phyloP scores from a whole-genome alignment of 2,888 invertebrate species.

The Sepioteuthis lessoniana region DNA sequence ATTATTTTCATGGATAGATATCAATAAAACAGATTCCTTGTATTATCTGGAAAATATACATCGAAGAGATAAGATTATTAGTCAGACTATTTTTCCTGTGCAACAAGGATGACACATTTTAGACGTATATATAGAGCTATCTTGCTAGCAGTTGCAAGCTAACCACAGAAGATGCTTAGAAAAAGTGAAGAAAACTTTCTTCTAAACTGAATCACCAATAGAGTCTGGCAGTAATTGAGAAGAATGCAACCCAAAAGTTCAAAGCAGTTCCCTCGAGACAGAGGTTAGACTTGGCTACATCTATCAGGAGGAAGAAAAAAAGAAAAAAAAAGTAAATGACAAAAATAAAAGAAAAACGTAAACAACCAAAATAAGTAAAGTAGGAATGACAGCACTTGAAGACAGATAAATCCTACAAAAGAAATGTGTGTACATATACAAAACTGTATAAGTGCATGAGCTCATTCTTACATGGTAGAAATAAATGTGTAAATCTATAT shows the following conservation, averaged over 20 bases:
- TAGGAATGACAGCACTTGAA: conserved; percentile 15
- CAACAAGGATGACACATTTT: not conserved
- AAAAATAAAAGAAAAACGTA: not conserved
- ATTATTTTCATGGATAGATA: too few relatives aligned
- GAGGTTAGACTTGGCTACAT: not conserved
- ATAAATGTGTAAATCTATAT: too few relatives aligned
- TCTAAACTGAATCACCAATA: conserved; percentile 19
- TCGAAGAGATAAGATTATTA: not conserved
- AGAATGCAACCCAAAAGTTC: not conserved
- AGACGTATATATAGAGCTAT: not conserved
- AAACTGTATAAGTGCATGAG: too few relatives aligned
- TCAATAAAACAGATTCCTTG: not conserved
- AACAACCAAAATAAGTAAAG: not conserved
- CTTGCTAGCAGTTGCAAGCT: not conserved
- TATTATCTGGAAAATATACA: not conserved
- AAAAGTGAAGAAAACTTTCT: conserved; percentile 33
- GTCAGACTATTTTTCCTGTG: not conserved
- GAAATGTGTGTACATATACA: not conserved
- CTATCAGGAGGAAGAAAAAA: not conserved
- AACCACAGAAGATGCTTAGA: conserved; percentile 14
- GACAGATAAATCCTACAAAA: not conserved
- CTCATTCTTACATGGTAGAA: too few relatives aligned
- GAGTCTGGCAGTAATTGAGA: conserved; percentile 33
- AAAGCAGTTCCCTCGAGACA: conserved; percentile 33
- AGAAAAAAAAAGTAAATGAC: not conserved